Evolutionary conservation across 2,888 invertebrate species (phyloP).

Genomic region (Antitype chi): DNA sequence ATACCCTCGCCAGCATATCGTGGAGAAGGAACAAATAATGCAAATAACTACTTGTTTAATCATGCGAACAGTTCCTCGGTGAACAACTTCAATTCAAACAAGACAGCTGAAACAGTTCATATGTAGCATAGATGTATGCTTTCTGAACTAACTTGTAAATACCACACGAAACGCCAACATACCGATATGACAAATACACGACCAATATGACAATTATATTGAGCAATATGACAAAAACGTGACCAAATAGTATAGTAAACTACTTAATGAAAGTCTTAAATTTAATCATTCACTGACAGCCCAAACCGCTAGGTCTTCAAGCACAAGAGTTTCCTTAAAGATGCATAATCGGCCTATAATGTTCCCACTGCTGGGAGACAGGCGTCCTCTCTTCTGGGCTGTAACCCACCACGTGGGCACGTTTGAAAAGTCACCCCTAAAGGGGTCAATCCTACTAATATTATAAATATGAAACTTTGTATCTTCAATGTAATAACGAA

Average conservation of each 20-base stretch:
- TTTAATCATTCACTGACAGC: background rate
- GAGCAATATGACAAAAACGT: background rate
- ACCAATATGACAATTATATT: background rate
- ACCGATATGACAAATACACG: slow-evolving; percentile 5
- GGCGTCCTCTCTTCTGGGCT: too few relatives aligned
- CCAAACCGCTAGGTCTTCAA: background rate
- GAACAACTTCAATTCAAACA: slow-evolving; percentile 55
- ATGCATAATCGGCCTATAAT: too few relatives aligned
- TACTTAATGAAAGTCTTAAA: background rate
- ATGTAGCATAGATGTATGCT: slow-evolving; percentile 49
- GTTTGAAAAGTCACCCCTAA: background rate
- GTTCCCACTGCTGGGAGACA: too few relatives aligned
- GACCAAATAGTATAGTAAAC: background rate
- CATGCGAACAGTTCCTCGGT: slow-evolving; percentile 51
- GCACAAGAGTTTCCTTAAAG: background rate
- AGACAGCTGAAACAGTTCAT: slow-evolving; percentile 42
- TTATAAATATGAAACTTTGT: too few relatives aligned
- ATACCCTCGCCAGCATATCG: slow-evolving; percentile 9
- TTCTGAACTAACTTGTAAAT: slow-evolving; percentile 46
- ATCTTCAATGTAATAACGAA: too few relatives aligned
- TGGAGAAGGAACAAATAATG: slow-evolving; percentile 31
- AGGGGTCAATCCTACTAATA: too few relatives aligned
- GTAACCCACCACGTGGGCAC: too few relatives aligned
- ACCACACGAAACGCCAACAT: background rate
- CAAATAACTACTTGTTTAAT: slow-evolving; percentile 48